Conservation (phyloP, 2,888 invertebrate genomes). For the Noctuana brunneofusca region DNA sequence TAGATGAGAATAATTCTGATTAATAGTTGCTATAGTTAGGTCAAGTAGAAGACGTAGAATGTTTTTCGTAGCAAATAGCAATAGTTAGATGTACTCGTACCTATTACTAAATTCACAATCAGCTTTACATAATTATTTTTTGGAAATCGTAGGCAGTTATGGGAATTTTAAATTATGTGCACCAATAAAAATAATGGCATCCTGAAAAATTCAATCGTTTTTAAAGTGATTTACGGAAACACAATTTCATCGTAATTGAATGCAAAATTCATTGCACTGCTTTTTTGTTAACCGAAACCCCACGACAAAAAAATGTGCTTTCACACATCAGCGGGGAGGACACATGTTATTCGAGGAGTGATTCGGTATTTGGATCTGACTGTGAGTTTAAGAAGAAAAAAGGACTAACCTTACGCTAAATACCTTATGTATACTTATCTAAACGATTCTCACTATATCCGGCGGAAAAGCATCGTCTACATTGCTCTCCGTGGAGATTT, state of each 20-base stretch:
- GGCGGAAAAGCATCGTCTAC: constrained; percentile 52
- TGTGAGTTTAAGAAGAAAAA: too few species aligned
- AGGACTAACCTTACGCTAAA: too few species aligned
- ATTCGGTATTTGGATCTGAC: too few species aligned
- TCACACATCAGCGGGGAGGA: too few species aligned
- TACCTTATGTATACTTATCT: background rate
- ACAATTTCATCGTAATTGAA: constrained; percentile 30
- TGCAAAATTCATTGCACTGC: constrained; percentile 21
- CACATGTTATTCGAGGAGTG: too few species aligned
- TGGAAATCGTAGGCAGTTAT: constrained; percentile 3
- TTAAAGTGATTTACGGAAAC: constrained; percentile 33
- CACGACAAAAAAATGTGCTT: background rate
- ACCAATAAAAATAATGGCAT: constrained; percentile 24
- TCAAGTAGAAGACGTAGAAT: constrained; percentile 1
- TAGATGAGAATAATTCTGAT: constrained; percentile 52
- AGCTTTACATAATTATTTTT: background rate
- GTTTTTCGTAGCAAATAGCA: background rate
- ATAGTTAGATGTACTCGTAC: background rate
- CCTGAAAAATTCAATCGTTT: constrained; percentile 30
- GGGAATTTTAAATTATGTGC: constrained; percentile 14
- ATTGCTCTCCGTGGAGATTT: constrained; percentile 66
- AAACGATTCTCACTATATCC: constrained; percentile 1
- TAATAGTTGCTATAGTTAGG: constrained; percentile 39
- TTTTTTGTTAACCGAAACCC: constrained; percentile 9
- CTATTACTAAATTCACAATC: background rate